Evolutionary conservation across 1,140 invertebrate genomes (phyloP).

Genomic region (Ditylenchus dipsaci): DNA sequence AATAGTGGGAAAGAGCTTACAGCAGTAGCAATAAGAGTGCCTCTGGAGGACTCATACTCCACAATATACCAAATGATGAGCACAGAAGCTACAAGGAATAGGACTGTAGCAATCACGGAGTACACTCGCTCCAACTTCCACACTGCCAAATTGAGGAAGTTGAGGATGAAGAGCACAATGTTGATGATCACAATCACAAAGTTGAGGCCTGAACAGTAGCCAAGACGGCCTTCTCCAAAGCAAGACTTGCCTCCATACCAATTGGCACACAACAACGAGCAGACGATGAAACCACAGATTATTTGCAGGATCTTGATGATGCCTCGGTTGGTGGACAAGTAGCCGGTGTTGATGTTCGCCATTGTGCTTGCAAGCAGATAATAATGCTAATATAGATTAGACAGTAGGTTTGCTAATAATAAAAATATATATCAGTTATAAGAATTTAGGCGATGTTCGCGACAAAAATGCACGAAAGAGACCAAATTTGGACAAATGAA

Average conservation of each 20-base stretch:
- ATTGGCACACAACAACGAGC: conserved; percentile 46
- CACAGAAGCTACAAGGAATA: conserved; percentile 48
- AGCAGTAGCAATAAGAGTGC: conserved; percentile 35
- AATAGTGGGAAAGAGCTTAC: background rate
- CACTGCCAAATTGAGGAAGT: conserved; percentile 44
- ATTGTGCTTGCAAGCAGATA: too few species aligned
- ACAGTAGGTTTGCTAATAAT: too few species aligned
- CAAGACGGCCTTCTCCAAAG: conserved; percentile 55
- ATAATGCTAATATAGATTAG: too few species aligned
- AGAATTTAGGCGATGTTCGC: too few species aligned
- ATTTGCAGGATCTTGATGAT: conserved; percentile 49
- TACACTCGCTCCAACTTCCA: conserved; percentile 50
- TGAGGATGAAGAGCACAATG: conserved; percentile 51
- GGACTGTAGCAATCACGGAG: conserved; percentile 43
- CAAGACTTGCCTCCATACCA: conserved; percentile 49
- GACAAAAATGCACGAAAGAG: too few species aligned
- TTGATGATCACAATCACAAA: conserved; percentile 52
- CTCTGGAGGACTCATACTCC: conserved; percentile 34
- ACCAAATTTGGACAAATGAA: too few species aligned
- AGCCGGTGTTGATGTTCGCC: conserved; percentile 43
- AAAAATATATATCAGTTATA: too few species aligned
- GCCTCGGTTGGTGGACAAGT: conserved; percentile 45
- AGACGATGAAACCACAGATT: conserved; percentile 49
- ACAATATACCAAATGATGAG: conserved; percentile 49
- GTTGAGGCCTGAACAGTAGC: conserved; percentile 47